phyloP scores from a whole-genome alignment of 2,888 invertebrate genomes.

The Drosophila tanythrix region DNA sequence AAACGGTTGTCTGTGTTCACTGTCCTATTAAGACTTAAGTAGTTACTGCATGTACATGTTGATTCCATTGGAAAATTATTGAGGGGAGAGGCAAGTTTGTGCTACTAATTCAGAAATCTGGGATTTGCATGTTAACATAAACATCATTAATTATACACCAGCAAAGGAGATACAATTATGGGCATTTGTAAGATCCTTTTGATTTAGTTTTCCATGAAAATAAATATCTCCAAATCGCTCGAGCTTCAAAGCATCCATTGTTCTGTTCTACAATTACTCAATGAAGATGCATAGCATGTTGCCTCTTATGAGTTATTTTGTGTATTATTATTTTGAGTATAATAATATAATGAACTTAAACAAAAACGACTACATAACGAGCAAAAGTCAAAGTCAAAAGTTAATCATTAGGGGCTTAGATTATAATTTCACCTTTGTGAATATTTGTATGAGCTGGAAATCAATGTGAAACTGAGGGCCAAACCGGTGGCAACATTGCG shows the following conservation, averaged over 20 bases:
- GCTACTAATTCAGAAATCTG: neutral
- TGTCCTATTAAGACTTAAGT: neutral
- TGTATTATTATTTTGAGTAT: neutral
- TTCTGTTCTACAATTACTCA: neutral
- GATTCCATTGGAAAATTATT: neutral
- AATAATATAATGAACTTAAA: neutral
- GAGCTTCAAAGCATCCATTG: neutral
- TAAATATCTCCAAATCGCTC: too few species aligned
- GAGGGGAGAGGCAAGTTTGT: neutral
- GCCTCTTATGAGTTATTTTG: neutral
- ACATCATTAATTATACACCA: neutral
- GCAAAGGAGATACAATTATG: neutral
- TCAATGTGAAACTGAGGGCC: neutral
- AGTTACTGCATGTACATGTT: too few species aligned
- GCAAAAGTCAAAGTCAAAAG: neutral
- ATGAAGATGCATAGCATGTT: neutral
- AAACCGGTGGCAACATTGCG: conserved; percentile 27
- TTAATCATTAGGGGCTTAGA: neutral
- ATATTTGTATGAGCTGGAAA: neutral
- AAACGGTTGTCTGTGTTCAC: neutral
- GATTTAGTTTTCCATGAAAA: neutral
- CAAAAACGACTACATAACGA: neutral
- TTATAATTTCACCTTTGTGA: neutral
- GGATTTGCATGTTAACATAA: neutral
- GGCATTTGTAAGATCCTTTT: neutral